Conservation (phyloP, 2,888 invertebrate species). For the Drosophila borborema region DNA sequence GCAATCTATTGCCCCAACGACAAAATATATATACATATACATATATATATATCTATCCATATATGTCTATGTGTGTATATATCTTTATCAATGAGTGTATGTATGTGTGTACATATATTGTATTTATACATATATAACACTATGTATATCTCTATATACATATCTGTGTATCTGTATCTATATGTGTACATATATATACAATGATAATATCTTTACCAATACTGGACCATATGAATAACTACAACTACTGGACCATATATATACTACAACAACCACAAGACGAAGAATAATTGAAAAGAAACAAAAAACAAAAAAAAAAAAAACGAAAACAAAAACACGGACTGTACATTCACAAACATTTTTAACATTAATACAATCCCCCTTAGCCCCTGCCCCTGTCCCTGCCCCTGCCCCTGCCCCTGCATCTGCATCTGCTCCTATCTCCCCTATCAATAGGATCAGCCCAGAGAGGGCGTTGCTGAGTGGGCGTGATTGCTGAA, state of each 20-base stretch:
- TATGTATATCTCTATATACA: slow-evolving; percentile 1
- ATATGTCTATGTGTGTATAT: neutral
- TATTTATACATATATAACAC: too few relatives aligned
- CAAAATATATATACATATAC: neutral
- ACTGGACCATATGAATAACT: neutral
- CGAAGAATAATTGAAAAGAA: neutral
- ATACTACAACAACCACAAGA: neutral
- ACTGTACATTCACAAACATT: slow-evolving; percentile 17
- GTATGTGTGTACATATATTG: neutral
- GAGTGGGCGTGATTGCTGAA: slow-evolving; percentile 16
- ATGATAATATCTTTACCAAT: slow-evolving; percentile 5
- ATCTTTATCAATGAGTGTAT: neutral
- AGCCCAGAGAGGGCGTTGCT: neutral
- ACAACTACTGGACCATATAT: neutral
- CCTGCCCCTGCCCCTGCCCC: neutral
- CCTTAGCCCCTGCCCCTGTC: neutral
- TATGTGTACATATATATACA: slow-evolving; percentile 3
- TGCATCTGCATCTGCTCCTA: neutral
- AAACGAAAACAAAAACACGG: neutral
- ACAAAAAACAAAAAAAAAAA: too few relatives aligned
- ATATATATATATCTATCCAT: neutral
- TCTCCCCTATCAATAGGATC: neutral
- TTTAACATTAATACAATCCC: neutral
- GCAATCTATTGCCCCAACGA: neutral
- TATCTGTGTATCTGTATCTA: neutral